phyloP scores from a whole-genome alignment of 2,888 invertebrate species.

The Coremacera marginata region DNA sequence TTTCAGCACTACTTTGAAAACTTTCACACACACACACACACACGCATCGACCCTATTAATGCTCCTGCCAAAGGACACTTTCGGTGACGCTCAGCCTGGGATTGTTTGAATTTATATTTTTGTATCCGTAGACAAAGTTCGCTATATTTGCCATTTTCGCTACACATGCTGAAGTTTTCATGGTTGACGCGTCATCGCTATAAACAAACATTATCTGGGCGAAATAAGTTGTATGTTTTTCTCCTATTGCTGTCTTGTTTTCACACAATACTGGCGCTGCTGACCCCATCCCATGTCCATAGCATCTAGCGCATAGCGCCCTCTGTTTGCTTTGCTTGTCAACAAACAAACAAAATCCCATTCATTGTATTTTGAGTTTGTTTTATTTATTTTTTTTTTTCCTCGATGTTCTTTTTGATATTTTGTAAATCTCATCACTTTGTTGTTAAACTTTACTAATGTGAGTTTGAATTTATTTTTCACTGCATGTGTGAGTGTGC shows the following conservation, averaged over 20 bases:
- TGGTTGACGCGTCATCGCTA: conserved; percentile 25
- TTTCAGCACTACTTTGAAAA: conserved; percentile 1
- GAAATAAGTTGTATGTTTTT: neutral
- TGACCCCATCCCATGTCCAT: neutral
- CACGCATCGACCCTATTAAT: neutral
- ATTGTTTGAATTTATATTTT: too few relatives aligned
- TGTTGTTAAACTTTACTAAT: conserved; percentile 40
- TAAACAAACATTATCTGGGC: conserved; percentile 17
- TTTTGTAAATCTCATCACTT: conserved; percentile 38
- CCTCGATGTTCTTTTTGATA: conserved; percentile 17
- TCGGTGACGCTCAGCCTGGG: neutral
- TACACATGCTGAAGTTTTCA: conserved; percentile 5
- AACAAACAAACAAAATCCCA: too few relatives aligned
- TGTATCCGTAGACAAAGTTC: neutral
- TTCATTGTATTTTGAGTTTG: neutral
- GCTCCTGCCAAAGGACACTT: neutral
- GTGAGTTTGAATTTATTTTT: conserved; percentile 40
- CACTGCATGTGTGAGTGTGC: conserved; percentile 6
- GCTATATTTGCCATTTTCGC: neutral
- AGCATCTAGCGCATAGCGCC: too few relatives aligned
- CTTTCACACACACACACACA: neutral
- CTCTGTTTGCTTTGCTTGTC: neutral
- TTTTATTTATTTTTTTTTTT: conserved; percentile 20
- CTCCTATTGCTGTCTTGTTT: neutral
- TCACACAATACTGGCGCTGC: neutral